Conservation (phyloP, 2,888 invertebrate genomes). For the Cerastis leucographa region DNA sequence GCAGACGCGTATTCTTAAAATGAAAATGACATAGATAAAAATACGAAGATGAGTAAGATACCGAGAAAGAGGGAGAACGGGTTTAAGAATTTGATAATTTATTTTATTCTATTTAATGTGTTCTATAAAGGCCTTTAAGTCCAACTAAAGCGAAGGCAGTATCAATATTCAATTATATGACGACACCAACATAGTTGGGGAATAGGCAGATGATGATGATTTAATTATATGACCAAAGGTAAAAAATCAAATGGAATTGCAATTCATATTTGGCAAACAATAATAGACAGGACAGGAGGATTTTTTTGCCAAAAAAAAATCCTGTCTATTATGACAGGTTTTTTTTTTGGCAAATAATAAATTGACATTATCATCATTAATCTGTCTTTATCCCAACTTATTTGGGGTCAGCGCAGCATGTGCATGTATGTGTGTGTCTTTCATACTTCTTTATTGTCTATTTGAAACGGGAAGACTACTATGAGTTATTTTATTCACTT, state of each 20-base stretch:
- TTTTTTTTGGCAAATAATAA: no score
- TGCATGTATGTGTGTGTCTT: no score
- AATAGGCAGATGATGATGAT: not conserved
- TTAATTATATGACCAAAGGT: not conserved
- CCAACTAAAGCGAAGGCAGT: not conserved
- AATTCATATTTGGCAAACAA: no score
- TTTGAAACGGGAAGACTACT: no score
- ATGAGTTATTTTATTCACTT: not conserved
- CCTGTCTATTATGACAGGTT: no score
- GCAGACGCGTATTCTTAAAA: constrained; percentile 25
- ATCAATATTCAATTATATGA: not conserved
- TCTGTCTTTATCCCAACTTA: no score
- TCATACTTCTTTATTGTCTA: no score
- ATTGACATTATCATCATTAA: no score
- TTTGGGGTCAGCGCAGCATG: no score
- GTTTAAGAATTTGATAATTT: not conserved
- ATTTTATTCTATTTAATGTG: not conserved
- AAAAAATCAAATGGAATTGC: not conserved
- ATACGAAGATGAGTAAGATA: not conserved
- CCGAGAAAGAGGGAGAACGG: not conserved
- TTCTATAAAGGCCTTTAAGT: not conserved
- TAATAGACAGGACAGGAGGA: no score
- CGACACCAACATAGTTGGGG: not conserved
- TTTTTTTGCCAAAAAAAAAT: no score
- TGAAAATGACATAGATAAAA: not conserved